Evolutionary conservation across 2,113 vertebrate genomes (phyloP).

Genomic region (Chrysochloris asiatica): DNA sequence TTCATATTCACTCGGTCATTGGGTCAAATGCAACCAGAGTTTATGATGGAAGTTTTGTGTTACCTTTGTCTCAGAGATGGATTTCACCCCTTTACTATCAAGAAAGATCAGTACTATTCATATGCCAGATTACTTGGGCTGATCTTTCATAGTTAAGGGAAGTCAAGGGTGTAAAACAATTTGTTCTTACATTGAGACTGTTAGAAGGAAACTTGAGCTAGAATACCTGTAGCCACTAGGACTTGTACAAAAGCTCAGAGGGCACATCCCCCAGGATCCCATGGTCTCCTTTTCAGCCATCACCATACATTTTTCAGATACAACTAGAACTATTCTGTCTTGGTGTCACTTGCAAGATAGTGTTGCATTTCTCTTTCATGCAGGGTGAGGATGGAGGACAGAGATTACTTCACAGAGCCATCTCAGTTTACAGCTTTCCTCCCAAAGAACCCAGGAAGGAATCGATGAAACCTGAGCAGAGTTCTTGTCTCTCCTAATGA

Average conservation of each 20-base stretch:
- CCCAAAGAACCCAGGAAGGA: not conserved
- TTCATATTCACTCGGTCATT: no score
- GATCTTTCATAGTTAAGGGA: not conserved
- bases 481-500: conserved; percentile 1
- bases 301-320: not conserved
- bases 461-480: conserved; percentile 12
- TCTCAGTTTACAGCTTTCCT: conserved; percentile 34
- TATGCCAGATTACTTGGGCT: not conserved
- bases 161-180: not conserved
- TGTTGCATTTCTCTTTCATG: not conserved
- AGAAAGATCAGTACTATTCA: not conserved
- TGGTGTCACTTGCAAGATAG: not conserved
- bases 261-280: not conserved
- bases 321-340: not conserved
- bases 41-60: not conserved
- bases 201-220: not conserved
- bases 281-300: not conserved
- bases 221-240: not conserved
- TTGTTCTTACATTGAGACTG: not conserved
- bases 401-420: not conserved
- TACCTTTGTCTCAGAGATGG: not conserved
- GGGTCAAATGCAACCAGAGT: not conserved
- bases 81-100: not conserved
- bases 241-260: not conserved
- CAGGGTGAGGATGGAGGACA: not conserved